Evolutionary conservation across 2,797 vertebrate species (phyloP).

Genomic region (Micrastur ruficollis): DNA sequence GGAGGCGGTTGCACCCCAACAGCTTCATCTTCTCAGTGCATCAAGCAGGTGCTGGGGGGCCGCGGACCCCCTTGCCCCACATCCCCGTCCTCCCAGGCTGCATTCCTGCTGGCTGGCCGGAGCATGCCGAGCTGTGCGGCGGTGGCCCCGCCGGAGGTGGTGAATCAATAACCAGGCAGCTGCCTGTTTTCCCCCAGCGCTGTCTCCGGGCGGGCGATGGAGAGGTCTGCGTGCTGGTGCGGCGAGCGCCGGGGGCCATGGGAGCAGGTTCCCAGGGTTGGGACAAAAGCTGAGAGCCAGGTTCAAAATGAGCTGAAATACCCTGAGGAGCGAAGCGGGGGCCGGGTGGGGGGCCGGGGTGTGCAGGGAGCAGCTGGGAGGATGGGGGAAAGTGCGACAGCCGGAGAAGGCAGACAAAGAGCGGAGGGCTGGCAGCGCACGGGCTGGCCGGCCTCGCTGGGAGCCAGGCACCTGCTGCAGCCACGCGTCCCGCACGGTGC

Average conservation of each 20-base stretch:
- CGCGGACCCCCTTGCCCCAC: background rate
- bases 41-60: background rate
- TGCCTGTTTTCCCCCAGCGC: background rate
- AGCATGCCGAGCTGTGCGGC: background rate
- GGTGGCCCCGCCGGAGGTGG: background rate
- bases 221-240: background rate
- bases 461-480: constrained; percentile 33
- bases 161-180: constrained; percentile 33
- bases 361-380: background rate
- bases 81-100: background rate
- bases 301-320: background rate
- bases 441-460: background rate
- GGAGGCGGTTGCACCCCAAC: fast-evolving
- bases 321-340: background rate
- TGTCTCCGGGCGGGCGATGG: background rate
- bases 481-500: background rate
- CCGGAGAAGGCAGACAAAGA: constrained; percentile 3
- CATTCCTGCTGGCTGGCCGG: background rate
- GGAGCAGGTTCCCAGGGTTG: background rate
- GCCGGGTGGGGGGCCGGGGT: background rate
- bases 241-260: background rate
- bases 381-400: background rate
- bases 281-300: background rate
- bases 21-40: background rate
- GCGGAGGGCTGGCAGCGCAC: background rate